These are phyloP conservation scores for Adineta ricciae DNA, from an alignment of 2,888 invertebrate genomes.

Conservation along the genomic window DNA sequence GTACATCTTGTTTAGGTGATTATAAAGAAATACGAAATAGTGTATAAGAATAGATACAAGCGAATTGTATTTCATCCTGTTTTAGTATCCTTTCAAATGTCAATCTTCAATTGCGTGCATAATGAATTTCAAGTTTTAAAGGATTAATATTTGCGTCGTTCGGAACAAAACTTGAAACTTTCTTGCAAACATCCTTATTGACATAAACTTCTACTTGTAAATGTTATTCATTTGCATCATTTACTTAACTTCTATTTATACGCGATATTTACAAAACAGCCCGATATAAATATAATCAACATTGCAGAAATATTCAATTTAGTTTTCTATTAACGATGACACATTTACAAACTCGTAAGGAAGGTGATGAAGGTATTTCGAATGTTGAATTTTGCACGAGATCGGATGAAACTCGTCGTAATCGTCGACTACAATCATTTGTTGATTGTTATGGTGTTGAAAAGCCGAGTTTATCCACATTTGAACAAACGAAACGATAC, in stretches of 20 bases:
- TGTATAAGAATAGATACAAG: too few relatives aligned
- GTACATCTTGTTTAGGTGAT: too few relatives aligned
- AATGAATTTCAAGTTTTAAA: too few relatives aligned
- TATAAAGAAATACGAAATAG: too few relatives aligned
- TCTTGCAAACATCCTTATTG: not conserved
- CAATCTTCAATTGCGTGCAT: too few relatives aligned
- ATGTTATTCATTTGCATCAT: not conserved
- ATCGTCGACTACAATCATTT: not conserved
- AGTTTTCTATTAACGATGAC: not conserved
- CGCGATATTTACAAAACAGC: not conserved
- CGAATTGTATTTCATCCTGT: too few relatives aligned
- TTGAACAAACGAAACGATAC: not conserved
- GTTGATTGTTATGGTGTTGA: not conserved
- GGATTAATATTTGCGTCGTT: too few relatives aligned
- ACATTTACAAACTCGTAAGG: not conserved
- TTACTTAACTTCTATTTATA: not conserved
- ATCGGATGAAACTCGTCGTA: not conserved
- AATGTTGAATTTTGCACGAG: not conserved
- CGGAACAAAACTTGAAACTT: too few relatives aligned
- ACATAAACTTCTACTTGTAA: not conserved
- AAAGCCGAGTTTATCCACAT: not conserved
- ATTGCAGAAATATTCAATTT: not conserved
- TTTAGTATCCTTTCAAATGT: too few relatives aligned
- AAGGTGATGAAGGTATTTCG: not conserved
- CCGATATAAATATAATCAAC: not conserved